A percentile compares a stretch with the other conserved stretches of the same genome.
Conservation (phyloP, 2,888 invertebrate species). For the Lordiphosa andalusiaca region DNA sequence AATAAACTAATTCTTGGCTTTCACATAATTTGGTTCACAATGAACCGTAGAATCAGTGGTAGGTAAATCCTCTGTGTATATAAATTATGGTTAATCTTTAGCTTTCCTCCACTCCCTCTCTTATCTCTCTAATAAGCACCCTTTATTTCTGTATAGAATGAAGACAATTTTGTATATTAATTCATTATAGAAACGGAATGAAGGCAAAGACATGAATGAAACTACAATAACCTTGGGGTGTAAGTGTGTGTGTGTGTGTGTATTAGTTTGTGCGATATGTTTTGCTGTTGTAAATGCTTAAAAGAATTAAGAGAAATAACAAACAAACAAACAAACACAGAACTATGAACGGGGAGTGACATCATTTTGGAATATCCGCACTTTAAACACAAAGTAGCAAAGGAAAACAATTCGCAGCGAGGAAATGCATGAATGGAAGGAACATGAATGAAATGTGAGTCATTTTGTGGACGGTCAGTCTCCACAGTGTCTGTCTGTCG, state of each 20-base stretch:
- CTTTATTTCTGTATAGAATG: conserved; percentile 3
- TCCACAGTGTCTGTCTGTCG: conserved; percentile 66
- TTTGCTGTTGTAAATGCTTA: conserved; percentile 37
- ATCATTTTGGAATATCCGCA: conserved; percentile 60
- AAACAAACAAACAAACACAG: conserved; percentile 30
- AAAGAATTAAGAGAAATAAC: conserved; percentile 28
- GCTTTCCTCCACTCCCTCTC: no score
- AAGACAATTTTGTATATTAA: conserved; percentile 20
- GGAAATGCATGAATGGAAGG: conserved; percentile 1
- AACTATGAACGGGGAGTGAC: conserved; percentile 41
- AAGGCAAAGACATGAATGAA: conserved; percentile 59
- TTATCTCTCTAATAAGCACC: conserved; percentile 1
- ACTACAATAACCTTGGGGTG: conserved; percentile 51
- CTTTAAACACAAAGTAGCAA: conserved; percentile 54
- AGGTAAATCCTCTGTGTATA: no score
- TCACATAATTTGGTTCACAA: no score
- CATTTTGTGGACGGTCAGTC: conserved; percentile 32
- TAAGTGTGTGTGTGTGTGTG: conserved; percentile 13
- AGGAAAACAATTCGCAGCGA: conserved; percentile 6
- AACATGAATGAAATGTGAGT: background rate
- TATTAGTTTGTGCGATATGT: conserved; percentile 27
- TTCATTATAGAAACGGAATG: conserved; percentile 31
- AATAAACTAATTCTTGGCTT: no score
- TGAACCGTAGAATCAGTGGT: no score
- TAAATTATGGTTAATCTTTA: no score